Evolutionary conservation across 1,140 invertebrate genomes (phyloP).

Genomic region (Brachionus rotundiformis): DNA sequence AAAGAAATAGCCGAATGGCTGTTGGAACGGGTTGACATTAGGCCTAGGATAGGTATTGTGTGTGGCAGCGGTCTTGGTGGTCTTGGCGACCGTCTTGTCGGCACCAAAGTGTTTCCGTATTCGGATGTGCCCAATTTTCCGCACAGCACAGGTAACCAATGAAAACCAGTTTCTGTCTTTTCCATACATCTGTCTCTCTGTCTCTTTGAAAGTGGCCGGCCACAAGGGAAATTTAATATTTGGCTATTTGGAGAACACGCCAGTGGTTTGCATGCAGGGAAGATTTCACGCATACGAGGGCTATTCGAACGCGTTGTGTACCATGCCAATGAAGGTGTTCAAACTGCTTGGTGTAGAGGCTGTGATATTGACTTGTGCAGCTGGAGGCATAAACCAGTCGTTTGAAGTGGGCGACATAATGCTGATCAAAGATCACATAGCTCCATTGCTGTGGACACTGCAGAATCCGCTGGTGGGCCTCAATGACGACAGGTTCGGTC

Average conservation of each 20-base stretch:
- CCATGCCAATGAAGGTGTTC: constrained; percentile 90
- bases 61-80: constrained; percentile 90
- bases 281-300: constrained; percentile 94
- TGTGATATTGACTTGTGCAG: constrained; percentile 88
- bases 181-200: too few species aligned
- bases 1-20: constrained; percentile 41
- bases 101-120: constrained; percentile 77
- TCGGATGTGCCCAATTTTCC: constrained; percentile 87
- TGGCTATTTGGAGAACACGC: constrained; percentile 75
- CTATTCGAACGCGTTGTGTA: constrained; percentile 74
- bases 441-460: constrained; percentile 71
- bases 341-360: constrained; percentile 83
- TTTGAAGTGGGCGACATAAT: constrained; percentile 90
- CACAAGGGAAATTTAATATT: constrained; percentile 88
- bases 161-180: not conserved
- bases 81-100: constrained; percentile 75
- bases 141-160: constrained; percentile 67
- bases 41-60: constrained; percentile 83
- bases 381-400: constrained; percentile 82
- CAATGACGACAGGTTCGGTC: constrained; percentile 90
- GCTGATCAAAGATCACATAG: constrained; percentile 93
- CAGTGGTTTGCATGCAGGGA: constrained; percentile 91
- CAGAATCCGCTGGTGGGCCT: constrained; percentile 86
- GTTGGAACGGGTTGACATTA: constrained; percentile 25
- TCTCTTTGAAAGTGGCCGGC: constrained; percentile 82